phyloP scores from a whole-genome alignment of 2,888 invertebrate species.

The Lasioglossum morio region DNA sequence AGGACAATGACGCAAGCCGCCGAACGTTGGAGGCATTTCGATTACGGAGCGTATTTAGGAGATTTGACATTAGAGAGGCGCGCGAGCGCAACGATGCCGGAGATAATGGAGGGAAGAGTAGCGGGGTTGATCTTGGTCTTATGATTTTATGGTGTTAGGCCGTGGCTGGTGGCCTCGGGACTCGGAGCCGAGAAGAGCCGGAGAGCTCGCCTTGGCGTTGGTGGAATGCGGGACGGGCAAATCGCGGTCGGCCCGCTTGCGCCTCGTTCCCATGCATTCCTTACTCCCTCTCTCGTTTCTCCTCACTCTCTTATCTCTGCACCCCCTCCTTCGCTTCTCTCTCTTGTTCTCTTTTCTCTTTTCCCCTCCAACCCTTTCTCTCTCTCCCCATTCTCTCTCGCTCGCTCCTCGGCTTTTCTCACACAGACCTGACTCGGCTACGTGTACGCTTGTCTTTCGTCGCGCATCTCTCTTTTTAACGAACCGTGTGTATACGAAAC shows the following conservation, averaged over 20 bases:
- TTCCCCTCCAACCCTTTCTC: constrained; percentile 45
- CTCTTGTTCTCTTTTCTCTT: constrained; percentile 48
- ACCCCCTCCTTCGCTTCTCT: constrained; percentile 45
- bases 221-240: constrained; percentile 85
- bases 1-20: background rate
- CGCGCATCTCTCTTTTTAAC: constrained; percentile 41
- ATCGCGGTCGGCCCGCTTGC: constrained; percentile 84
- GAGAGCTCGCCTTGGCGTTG: constrained; percentile 77
- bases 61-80: constrained; percentile 38
- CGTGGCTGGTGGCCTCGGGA: constrained; percentile 82
- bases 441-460: constrained; percentile 54
- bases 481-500: constrained; percentile 7
- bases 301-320: constrained; percentile 54
- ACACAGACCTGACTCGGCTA: constrained; percentile 45
- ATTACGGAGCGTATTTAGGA: constrained; percentile 9
- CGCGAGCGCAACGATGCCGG: constrained; percentile 25
- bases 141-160: constrained; percentile 80
- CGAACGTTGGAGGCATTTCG: background rate
- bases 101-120: constrained; percentile 22
- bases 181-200: constrained; percentile 66
- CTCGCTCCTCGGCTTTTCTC: constrained; percentile 54
- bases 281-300: constrained; percentile 70
- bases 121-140: constrained; percentile 75
- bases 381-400: constrained; percentile 37
- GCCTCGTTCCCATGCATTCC: constrained; percentile 83